These are phyloP conservation scores for Zaprionus obscuricornis DNA, from an alignment of 2,888 invertebrate species.

Conservation along the genomic window DNA sequence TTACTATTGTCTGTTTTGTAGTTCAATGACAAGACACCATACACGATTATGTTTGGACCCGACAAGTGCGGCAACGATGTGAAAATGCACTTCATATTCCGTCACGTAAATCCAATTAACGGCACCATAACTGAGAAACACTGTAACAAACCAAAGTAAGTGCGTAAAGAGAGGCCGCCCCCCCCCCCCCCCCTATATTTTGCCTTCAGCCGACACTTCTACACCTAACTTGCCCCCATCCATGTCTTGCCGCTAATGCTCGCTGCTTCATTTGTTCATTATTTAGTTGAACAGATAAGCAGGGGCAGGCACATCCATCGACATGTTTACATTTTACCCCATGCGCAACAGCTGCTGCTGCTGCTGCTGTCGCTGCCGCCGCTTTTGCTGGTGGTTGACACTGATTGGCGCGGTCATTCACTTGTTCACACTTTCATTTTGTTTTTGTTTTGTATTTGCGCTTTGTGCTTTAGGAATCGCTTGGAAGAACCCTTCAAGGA, in stretches of 20 bases:
- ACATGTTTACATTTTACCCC: conserved; percentile 24
- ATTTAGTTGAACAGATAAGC: conserved; percentile 29
- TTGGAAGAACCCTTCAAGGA: conserved; percentile 95
- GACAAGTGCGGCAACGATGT: conserved; percentile 99
- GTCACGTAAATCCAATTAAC: conserved; percentile 96
- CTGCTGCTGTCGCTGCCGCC: conserved; percentile 26
- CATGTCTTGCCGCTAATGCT: conserved; percentile 1
- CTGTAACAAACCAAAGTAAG: conserved; percentile 93
- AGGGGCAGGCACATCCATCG: conserved; percentile 15
- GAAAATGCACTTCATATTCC: conserved; percentile 96
- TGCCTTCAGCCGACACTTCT: neutral
- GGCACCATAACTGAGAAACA: conserved; percentile 97
- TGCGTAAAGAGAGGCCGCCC: conserved; percentile 28
- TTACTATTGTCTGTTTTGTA: conserved; percentile 41
- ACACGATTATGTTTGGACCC: conserved; percentile 99
- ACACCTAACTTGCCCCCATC: neutral
- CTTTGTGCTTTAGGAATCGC: conserved; percentile 85
- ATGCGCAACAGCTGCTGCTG: conserved; percentile 36
- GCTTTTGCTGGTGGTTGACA: conserved; percentile 14
- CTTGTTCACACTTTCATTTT: conserved; percentile 15
- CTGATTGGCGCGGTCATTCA: conserved; percentile 32
- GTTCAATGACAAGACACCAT: conserved; percentile 98
- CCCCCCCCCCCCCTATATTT: neutral
- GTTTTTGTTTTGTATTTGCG: too few species aligned
- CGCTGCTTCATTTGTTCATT: conserved; percentile 15